These are phyloP conservation scores for Volucella inflata DNA, from an alignment of 2,888 invertebrate species.

Conservation along the genomic window DNA sequence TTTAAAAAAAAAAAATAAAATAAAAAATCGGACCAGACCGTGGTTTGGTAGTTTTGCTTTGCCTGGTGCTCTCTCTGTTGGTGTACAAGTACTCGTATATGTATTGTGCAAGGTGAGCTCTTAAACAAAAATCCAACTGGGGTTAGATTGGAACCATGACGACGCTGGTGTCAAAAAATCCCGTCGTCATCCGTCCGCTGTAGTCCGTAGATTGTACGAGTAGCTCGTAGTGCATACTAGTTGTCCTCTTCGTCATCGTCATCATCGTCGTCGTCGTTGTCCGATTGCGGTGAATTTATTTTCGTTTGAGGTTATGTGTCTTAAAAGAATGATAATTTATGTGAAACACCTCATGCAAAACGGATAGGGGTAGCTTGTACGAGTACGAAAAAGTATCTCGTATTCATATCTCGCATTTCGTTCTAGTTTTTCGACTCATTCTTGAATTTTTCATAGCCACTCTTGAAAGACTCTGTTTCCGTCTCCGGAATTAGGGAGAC, in stretches of 20 bases:
- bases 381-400: too few species aligned
- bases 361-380: slow-evolving; percentile 56
- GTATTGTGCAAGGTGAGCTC: slow-evolving; percentile 63
- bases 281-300: slow-evolving; percentile 55
- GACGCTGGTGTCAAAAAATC: slow-evolving; percentile 17
- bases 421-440: too few species aligned
- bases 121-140: slow-evolving; percentile 28
- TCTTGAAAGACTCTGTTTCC: too few species aligned
- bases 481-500: slow-evolving; percentile 32
- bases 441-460: too few species aligned
- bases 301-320: slow-evolving; percentile 57
- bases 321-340: slow-evolving; percentile 68
- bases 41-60: slow-evolving; percentile 43
- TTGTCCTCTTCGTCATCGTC: neutral
- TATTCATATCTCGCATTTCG: too few species aligned
- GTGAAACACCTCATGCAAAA: slow-evolving; percentile 72
- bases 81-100: too few species aligned
- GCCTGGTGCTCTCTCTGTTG: slow-evolving; percentile 14
- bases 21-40: slow-evolving; percentile 15
- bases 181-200: too few species aligned
- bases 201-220: too few species aligned
- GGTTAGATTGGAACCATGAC: slow-evolving; percentile 47
- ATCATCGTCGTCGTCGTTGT: neutral
- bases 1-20: neutral
- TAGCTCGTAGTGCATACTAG: too few species aligned